Percentiles rank a stretch among this genome's conserved stretches.
These are phyloP conservation scores for Zeuzera pyrina DNA, from an alignment of 2,888 invertebrate species.

Conservation along the genomic window DNA sequence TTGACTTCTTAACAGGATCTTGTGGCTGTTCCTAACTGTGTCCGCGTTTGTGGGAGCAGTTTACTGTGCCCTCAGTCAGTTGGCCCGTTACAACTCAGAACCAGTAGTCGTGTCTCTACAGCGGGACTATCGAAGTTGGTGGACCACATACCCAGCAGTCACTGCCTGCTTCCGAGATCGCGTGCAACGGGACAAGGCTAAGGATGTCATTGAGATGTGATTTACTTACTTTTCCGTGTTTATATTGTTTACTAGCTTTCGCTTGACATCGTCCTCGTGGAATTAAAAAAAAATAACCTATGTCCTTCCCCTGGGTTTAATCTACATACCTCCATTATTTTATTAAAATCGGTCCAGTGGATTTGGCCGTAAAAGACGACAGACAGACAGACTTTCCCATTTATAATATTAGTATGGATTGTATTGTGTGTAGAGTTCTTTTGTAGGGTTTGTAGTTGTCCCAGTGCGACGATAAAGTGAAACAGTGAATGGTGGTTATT, in stretches of 20 bases:
- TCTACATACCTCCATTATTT: too few relatives aligned
- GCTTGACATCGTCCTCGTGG: neutral
- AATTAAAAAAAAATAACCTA: too few relatives aligned
- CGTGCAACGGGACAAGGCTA: slow-evolving; percentile 40
- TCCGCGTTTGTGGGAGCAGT: slow-evolving; percentile 49
- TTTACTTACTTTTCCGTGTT: neutral
- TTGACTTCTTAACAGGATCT: slow-evolving; percentile 30
- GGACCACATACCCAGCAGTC: slow-evolving; percentile 57
- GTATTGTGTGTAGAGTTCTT: too few relatives aligned
- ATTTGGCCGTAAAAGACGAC: too few relatives aligned
- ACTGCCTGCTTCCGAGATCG: slow-evolving; percentile 56
- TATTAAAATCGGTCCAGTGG: too few relatives aligned
- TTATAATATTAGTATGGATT: too few relatives aligned
- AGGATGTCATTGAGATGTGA: slow-evolving; percentile 33
- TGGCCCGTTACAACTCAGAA: slow-evolving; percentile 48
- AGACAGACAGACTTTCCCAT: too few relatives aligned
- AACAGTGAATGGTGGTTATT: too few relatives aligned
- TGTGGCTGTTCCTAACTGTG: slow-evolving; percentile 46
- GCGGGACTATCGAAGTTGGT: slow-evolving; percentile 57
- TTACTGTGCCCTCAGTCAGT: slow-evolving; percentile 50
- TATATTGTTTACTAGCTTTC: neutral
- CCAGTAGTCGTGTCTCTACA: slow-evolving; percentile 63
- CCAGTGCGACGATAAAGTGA: too few relatives aligned
- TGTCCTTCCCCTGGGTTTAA: too few relatives aligned
- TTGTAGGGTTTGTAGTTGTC: too few relatives aligned